Base-by-base conservation (phyloP, 2,888 invertebrate species). In the Homarus gammarus region DNA sequence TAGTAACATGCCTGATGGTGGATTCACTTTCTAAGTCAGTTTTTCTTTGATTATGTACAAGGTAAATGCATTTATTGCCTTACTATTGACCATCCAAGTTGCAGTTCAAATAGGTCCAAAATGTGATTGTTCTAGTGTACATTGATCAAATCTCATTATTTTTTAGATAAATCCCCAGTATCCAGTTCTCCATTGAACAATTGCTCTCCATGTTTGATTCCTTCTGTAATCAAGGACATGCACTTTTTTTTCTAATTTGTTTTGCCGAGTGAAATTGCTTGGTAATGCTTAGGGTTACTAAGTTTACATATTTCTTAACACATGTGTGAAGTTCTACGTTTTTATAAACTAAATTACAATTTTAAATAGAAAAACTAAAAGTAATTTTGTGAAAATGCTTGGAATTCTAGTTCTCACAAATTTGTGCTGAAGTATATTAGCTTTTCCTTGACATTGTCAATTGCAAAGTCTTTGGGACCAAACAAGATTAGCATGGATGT, bases 1-100 rank as follows among this genome's bases (percentile, higher is more conserved):
- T 8, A 89, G 78, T 40, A 91, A 87, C 84, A 73, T 91, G 64
- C 90, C 87, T 31, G 91, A 91, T 51, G 89, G 91, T 22, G 89
- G 91, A 33, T 91, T 91, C 38, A 84, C 86, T 27, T 91, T 91
- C 79, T 91, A 90, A 64, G 27, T 64, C 27, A 12, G 5, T 27
- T 27, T 27, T 18, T 5, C 18, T 64, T 22, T 3, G 12, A 22
- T 0, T 56, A 10, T 64, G 5, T 64, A 12, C 1, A 64, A 27
- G 27, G n/a, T 64, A 27, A 64, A 64, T 64, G n/a, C 27, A 27
- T 64, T 27, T 27, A 27, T n/a, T 27, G 6, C 27, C 27, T 27
- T 27, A n/a, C n/a, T n/a, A 5, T 27, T 0, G 8, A 6, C 27
- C 22, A 64, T 64, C 6, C 27, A 27, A 27, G 31, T 64, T 6